Conservation (phyloP, 2,797 vertebrate genomes). For the Eleutherodactylus coqui region DNA sequence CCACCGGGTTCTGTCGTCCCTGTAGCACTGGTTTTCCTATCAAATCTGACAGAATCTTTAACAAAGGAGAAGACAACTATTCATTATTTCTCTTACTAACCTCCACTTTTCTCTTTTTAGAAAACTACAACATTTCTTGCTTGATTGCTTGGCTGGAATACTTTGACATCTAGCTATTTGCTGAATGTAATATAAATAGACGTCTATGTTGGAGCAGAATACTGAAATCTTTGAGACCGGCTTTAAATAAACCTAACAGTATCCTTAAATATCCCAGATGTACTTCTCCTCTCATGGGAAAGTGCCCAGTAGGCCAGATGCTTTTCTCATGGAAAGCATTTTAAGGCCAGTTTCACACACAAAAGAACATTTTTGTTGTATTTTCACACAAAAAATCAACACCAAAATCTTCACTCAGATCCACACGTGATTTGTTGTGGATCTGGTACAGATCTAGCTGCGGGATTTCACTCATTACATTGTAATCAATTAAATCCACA, state of each 20-base stretch:
- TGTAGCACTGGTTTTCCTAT: no score
- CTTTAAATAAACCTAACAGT: conserved; percentile 9
- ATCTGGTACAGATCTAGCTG: no score
- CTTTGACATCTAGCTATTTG: conserved; percentile 20
- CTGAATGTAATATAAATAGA: conserved; percentile 38
- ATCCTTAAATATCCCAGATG: conserved; percentile 34
- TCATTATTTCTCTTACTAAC: neutral
- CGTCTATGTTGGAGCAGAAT: conserved; percentile 16
- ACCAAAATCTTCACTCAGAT: no score
- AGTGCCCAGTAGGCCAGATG: conserved; percentile 23
- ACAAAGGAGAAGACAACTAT: neutral
- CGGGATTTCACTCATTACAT: no score
- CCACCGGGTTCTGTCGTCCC: no score
- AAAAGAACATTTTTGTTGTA: no score
- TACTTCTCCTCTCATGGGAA: conserved; percentile 38
- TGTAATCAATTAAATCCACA: no score
- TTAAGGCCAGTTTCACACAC: no score
- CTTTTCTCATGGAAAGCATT: no score
- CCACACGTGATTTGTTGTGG: no score
- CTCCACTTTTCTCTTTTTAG: neutral
- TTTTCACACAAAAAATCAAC: no score
- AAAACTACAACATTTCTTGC: neutral
- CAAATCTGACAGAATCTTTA: neutral
- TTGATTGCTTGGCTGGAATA: neutral
- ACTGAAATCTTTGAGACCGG: conserved; percentile 5